Evolutionary conservation across 1,140 invertebrate genomes (phyloP).

Genomic region (Neodiprion virginianus): DNA sequence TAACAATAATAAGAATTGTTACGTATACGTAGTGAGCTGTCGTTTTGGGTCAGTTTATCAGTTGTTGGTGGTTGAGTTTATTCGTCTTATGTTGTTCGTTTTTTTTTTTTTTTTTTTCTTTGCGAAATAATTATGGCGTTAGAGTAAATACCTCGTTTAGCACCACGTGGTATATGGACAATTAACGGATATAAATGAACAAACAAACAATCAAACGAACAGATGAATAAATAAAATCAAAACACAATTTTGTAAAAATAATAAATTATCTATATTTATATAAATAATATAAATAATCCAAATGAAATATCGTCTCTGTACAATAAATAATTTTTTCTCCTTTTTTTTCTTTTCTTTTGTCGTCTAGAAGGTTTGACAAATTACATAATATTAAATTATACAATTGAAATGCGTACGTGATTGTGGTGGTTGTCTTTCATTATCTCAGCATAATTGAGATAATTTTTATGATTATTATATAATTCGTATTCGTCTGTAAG

Average conservation of each 20-base stretch:
- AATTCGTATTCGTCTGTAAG: background rate
- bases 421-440: background rate
- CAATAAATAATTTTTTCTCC: constrained; percentile 33
- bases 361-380: constrained; percentile 3
- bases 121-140: background rate
- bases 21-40: background rate
- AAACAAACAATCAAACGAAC: background rate
- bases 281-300: constrained; percentile 17
- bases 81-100: background rate
- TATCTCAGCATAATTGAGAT: background rate
- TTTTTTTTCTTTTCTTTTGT: constrained; percentile 9
- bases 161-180: background rate
- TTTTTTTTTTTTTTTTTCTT: background rate
- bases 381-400: background rate
- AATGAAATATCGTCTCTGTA: constrained; percentile 55
- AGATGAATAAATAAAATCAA: constrained; percentile 45
- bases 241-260: constrained; percentile 56
- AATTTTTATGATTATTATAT: background rate
- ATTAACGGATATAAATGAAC: background rate
- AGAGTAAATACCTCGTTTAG: background rate
- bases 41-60: background rate
- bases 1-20: no score
- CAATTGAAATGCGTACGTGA: background rate
- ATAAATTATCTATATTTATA: constrained; percentile 59
- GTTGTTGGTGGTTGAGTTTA: background rate